Conservation (phyloP, 2,888 invertebrate genomes). For the Lypha dubia region DNA sequence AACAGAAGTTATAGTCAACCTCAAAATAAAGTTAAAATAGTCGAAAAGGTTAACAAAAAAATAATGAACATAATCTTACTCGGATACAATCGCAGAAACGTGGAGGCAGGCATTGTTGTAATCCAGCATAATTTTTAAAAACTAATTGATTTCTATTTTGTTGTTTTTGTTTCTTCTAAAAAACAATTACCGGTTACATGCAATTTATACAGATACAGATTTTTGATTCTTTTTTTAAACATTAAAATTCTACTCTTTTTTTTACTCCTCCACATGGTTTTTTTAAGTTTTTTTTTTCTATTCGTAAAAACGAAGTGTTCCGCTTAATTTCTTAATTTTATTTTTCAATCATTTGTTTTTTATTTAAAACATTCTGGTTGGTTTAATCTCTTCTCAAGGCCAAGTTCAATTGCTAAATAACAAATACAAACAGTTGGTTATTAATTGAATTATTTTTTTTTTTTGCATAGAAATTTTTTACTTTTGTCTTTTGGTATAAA, state of each 20-base stretch:
- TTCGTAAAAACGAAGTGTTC: slow-evolving; percentile 27
- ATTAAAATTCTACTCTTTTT: slow-evolving; percentile 19
- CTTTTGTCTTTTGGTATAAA: slow-evolving; percentile 59
- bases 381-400: slow-evolving; percentile 64
- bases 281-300: slow-evolving; percentile 6
- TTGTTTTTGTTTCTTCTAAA: background rate
- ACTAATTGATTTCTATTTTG: slow-evolving; percentile 6
- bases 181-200: slow-evolving; percentile 25
- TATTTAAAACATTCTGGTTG: slow-evolving; percentile 32
- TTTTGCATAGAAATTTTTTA: slow-evolving; percentile 57
- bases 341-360: slow-evolving; percentile 32
- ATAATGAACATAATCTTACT: background rate
- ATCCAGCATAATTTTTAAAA: background rate
- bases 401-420: slow-evolving; percentile 61
- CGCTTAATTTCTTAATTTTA: slow-evolving; percentile 39
- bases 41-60: background rate
- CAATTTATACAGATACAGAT: slow-evolving; percentile 1
- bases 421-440: slow-evolving; percentile 6
- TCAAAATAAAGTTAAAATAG: background rate
- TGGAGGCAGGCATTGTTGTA: background rate
- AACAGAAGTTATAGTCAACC: background rate
- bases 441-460: slow-evolving; percentile 21
- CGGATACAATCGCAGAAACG: background rate
- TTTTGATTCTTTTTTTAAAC: background rate
- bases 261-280: slow-evolving; percentile 53